Evolutionary conservation across 2,888 invertebrate species (phyloP).

Genomic region (Apoda limacodes): DNA sequence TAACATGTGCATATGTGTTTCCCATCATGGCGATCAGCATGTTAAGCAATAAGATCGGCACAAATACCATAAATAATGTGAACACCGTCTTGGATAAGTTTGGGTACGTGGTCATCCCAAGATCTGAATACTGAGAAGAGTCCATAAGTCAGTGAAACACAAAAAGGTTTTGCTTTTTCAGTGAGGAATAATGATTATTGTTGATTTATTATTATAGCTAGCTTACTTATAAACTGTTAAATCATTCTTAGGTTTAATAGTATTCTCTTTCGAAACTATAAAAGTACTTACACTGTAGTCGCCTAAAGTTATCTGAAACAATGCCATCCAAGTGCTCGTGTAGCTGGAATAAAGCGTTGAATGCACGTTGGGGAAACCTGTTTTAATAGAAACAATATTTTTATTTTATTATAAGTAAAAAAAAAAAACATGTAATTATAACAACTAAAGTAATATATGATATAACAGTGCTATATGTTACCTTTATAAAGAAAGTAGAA

Average conservation of each 20-base stretch:
- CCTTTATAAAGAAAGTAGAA: conserved; percentile 95
- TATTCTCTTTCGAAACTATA: too few species aligned
- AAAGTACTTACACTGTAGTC: conserved; percentile 95
- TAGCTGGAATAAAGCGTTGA: conserved; percentile 86
- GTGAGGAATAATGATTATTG: too few species aligned
- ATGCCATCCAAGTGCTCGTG: conserved; percentile 95
- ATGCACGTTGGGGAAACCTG: conserved; percentile 83
- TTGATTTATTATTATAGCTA: too few species aligned
- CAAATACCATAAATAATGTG: conserved; percentile 97
- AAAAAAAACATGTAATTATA: not conserved
- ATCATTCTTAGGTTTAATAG: too few species aligned
- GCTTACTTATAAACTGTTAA: too few species aligned
- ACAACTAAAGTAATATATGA: not conserved
- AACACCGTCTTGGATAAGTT: conserved; percentile 96
- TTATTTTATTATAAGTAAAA: not conserved
- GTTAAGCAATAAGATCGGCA: conserved; percentile 95
- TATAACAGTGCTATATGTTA: conserved; percentile 16
- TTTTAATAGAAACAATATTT: conserved; percentile 14
- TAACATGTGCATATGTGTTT: conserved; percentile 98
- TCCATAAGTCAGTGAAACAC: too few species aligned
- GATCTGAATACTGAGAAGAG: conserved; percentile 87
- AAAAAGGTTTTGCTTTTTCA: too few species aligned
- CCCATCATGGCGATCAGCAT: conserved; percentile 99
- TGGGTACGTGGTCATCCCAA: conserved; percentile 91
- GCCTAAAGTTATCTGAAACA: conserved; percentile 97